Base-by-base conservation (phyloP, 2,888 invertebrate genomes). In the Piscicola geometra region DNA sequence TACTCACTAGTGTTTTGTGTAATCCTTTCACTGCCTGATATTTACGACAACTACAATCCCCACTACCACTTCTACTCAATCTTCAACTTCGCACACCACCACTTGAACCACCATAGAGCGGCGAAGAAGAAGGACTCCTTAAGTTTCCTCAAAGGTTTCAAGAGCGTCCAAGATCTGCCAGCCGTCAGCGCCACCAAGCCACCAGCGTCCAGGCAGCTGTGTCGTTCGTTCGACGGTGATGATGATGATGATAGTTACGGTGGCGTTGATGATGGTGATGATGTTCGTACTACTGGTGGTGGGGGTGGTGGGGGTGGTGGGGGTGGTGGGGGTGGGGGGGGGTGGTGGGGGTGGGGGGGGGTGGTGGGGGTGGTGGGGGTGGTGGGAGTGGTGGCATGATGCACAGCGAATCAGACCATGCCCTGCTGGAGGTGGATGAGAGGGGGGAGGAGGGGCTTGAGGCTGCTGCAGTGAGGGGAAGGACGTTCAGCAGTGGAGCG, bases 151-250 rank as follows among this genome's bases (percentile, higher is more conserved):
- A 71, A 71, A 18, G 47, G 52, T n/a, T 71, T 71, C 52, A 71
- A 41, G 33, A 71, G 71, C 25, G 18, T 30, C 47, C 71, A 71
- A 50, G 71, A 71, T 52, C 52, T 71, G 1, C 52, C 33, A 9
- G 47, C 15, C 21, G 25, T 69, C 21, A 15, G 3, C 21, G n/a
- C 9, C 9, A 25, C 60, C 60, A 5, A 18, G 15, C 3, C 21
- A 25, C 9, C 60, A n/a, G n/a, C n/a, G n/a, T n/a, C n/a, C n/a
- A n/a, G n/a, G n/a, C n/a, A 18, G 25, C 5, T 56, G 3, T 56
- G 60, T 21, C 60, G 60, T 25, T 56, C 60, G 3, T 56, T 56
- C 60, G 60, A 56, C 25, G 60, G n/a, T 25, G 60, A 56, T 5
- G n/a, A 18, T n/a, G n/a, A n/a, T n/a, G n/a, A n/a, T n/a, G n/a